Conservation (phyloP, 2,113 vertebrate genomes). For the Bubo scandiacus region DNA sequence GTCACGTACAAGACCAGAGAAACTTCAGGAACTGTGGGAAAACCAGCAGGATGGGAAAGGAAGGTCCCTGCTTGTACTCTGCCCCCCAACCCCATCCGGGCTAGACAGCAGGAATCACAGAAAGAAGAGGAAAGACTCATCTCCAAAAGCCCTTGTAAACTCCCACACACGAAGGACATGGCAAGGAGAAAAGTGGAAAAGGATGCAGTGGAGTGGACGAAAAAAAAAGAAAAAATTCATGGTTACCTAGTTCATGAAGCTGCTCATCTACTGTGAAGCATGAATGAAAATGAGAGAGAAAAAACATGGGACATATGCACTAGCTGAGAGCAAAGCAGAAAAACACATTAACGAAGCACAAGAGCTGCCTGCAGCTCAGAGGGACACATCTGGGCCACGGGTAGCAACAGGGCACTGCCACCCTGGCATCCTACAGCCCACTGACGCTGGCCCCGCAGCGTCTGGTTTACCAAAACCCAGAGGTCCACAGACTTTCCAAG, state of each 20-base stretch:
- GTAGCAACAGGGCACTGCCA: not conserved
- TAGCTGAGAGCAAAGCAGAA: not conserved
- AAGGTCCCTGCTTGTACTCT: not conserved
- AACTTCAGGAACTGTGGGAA: not conserved
- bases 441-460: rapidly evolving
- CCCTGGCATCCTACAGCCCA: not conserved
- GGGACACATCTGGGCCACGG: not conserved
- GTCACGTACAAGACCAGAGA: not conserved
- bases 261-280: not conserved
- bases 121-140: not conserved
- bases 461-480: not conserved
- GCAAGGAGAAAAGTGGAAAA: not conserved
- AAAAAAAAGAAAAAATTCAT: not conserved
- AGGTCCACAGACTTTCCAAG: not conserved
- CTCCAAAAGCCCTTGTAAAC: not conserved
- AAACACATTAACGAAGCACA: not conserved
- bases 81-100: not conserved
- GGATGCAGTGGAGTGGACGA: not conserved
- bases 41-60: not conserved
- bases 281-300: slow-evolving; percentile 28
- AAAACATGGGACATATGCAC: not conserved
- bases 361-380: not conserved
- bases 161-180: rapidly evolving
- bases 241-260: slow-evolving; percentile 49
- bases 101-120: not conserved